A percentile compares a stretch with the other conserved stretches of the same genome.
Conservation (phyloP, 2,113 vertebrate species). For the Pycnonotus jocosus region DNA sequence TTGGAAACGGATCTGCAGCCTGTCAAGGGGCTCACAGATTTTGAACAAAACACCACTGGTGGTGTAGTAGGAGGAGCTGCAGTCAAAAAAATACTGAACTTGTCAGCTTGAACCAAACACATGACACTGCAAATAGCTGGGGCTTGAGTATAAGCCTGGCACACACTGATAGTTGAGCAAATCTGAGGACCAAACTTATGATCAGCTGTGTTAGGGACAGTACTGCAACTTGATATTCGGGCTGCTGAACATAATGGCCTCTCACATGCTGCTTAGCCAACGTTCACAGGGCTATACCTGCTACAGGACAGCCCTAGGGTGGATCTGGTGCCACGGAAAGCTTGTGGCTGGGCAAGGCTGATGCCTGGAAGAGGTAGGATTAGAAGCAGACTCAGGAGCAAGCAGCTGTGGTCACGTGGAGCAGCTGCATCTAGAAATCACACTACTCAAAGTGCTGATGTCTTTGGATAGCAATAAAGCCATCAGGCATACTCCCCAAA, state of each 20-base stretch:
- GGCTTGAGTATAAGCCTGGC: neutral
- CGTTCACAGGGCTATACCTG: rapidly evolving
- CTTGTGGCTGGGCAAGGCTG: neutral
- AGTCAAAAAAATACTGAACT: neutral
- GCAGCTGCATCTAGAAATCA: neutral
- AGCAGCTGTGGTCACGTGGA: neutral
- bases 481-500: neutral
- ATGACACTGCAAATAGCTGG: neutral
- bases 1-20: neutral
- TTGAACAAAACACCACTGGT: neutral
- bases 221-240: neutral
- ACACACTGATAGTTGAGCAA: neutral
- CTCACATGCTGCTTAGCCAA: neutral
- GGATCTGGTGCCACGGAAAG: neutral
- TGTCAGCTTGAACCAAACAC: neutral
- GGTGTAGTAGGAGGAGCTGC: neutral
- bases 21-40: neutral
- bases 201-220: neutral
- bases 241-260: neutral
- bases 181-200: neutral
- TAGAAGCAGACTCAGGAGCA: neutral
- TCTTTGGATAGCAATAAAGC: neutral
- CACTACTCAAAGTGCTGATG: neutral
- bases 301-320: rapidly evolving
- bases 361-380: neutral